Conservation (phyloP, 2,797 vertebrate genomes). For the Helarctos malayanus region DNA sequence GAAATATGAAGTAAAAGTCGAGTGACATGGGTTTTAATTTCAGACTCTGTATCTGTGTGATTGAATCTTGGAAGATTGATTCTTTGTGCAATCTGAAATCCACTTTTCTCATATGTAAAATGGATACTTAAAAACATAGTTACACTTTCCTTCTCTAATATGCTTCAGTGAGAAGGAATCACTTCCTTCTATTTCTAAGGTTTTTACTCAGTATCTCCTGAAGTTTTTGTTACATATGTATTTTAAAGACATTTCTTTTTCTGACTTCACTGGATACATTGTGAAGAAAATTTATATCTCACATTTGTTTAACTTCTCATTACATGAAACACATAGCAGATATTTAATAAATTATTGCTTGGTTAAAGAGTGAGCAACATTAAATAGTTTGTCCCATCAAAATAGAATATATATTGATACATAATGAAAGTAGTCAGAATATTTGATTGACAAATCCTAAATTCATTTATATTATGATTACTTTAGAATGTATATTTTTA, state of each 20-base stretch:
- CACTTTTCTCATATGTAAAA: not conserved
- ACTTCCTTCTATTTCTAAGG: not conserved
- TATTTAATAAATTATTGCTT: conserved; percentile 28
- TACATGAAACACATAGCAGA: not conserved
- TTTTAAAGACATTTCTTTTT: conserved; percentile 27
- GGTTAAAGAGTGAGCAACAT: conserved; percentile 18
- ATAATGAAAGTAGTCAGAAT: not conserved
- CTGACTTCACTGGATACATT: not conserved
- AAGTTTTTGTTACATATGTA: not conserved
- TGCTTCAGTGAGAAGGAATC: not conserved
- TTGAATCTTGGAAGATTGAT: not conserved
- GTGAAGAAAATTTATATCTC: not conserved
- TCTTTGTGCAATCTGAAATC: not conserved
- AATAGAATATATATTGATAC: not conserved
- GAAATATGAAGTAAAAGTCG: not conserved
- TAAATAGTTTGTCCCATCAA: not conserved
- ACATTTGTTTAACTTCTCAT: not conserved
- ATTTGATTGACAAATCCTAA: conserved; percentile 21
- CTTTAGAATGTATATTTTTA: conserved; percentile 15
- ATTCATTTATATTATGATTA: not conserved
- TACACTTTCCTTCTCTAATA: not conserved
- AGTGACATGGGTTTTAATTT: conserved; percentile 4
- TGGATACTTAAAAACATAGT: not conserved
- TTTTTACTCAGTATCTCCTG: not conserved
- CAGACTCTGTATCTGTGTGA: not conserved